Conservation (phyloP, 2,113 vertebrate species). For the Pterocles burchelli region DNA sequence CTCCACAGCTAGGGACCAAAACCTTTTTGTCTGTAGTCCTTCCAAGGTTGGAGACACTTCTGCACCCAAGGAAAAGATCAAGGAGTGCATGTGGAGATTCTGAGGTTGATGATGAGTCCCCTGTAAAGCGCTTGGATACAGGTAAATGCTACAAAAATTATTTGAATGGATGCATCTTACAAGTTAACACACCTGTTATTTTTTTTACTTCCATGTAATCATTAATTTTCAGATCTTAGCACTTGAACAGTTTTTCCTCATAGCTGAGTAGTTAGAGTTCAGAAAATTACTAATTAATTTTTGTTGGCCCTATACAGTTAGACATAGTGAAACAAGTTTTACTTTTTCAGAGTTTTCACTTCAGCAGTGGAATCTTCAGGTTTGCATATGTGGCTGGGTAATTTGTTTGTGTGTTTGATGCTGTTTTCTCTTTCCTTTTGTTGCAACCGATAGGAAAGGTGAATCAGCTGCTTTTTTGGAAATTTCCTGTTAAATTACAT, state of each 20-base stretch:
- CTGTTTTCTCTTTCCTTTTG: neutral
- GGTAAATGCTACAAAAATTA: conserved; percentile 78
- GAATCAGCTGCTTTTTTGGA: neutral
- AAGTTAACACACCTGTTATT: conserved; percentile 10
- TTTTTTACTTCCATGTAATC: neutral
- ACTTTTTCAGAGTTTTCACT: neutral
- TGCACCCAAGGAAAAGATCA: conserved; percentile 96
- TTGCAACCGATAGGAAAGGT: neutral
- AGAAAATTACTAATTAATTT: neutral
- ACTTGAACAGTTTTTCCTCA: neutral
- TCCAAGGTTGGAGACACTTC: conserved; percentile 95
- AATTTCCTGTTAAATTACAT: neutral
- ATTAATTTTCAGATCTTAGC: neutral
- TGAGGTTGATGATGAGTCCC: conserved; percentile 84
- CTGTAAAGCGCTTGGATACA: conserved; percentile 88
- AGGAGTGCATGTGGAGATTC: conserved; percentile 84
- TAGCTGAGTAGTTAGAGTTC: neutral
- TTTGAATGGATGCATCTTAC: conserved; percentile 6
- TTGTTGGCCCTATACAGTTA: neutral
- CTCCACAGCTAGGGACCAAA: conserved; percentile 91
- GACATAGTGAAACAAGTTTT: neutral
- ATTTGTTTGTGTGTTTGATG: neutral
- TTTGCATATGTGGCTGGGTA: neutral
- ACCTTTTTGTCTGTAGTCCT: conserved; percentile 98
- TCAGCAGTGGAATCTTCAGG: neutral